Conservation (phyloP, 64 coral and sea anemone genomes). For the Pocillopora verrucosa region DNA sequence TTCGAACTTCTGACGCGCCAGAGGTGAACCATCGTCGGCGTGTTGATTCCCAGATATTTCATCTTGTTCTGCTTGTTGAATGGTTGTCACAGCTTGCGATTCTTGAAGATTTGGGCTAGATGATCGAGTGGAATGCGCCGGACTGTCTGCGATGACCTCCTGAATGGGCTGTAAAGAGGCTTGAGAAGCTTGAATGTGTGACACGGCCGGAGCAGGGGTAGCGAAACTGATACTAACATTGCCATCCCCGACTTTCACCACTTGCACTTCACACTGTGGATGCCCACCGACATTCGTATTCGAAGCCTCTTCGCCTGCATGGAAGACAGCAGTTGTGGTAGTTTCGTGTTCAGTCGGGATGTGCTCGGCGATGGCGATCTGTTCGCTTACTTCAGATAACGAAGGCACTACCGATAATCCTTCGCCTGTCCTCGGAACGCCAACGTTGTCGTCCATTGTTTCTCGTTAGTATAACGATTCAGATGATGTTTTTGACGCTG, state of each 20-base stretch:
- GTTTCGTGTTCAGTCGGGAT: constrained; percentile 95
- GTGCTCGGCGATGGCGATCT: constrained; percentile 96
- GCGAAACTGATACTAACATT: constrained; percentile 82
- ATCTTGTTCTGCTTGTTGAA: constrained; percentile 60
- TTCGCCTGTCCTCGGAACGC: constrained; percentile 94
- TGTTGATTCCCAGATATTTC: constrained; percentile 58
- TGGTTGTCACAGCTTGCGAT: constrained; percentile 53
- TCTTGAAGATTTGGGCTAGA: constrained; percentile 63
- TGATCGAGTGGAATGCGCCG: constrained; percentile 64
- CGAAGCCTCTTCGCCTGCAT: constrained; percentile 55
- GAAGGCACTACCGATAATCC: constrained; percentile 98
- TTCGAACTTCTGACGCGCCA: constrained; percentile 54
- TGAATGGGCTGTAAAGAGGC: constrained; percentile 73
- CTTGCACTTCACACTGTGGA: constrained; percentile 89
- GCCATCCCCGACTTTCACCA: constrained; percentile 86
- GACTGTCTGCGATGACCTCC: constrained; percentile 88
- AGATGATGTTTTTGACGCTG: neutral
- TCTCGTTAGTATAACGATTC: neutral
- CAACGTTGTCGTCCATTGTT: constrained; percentile 95
- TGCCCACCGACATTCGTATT: constrained; percentile 50
- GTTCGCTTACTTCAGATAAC: constrained; percentile 99
- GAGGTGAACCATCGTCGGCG: constrained; percentile 55
- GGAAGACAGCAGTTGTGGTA: constrained; percentile 68
- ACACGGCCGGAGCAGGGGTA: constrained; percentile 64
- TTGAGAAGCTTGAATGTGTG: constrained; percentile 66